Base-by-base conservation (phyloP, 2,113 vertebrate species). In the Greenwoodochromis staneri region DNA sequence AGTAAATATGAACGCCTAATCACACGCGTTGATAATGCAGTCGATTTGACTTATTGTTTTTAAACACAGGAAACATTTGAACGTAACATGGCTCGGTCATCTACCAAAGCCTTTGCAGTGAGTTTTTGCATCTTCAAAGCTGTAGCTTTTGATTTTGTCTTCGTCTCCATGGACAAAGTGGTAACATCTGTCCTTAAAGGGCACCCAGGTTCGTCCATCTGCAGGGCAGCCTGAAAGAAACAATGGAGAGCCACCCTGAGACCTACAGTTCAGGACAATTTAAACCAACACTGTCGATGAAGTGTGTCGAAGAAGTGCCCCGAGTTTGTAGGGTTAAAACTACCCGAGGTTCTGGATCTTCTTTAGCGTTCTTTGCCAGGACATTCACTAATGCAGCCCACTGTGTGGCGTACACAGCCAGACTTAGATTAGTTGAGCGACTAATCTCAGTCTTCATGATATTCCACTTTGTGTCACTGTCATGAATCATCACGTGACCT, bases 171-270 rank as follows among this genome's bases (percentile, higher is more conserved):
- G 97, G 21, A 97, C 91, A 88, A 97, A 97, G 91, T 96, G 81
- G 92, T 96, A 97, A 87, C 97, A 97, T 59, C 69, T 92, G 47
- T 93, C 53, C 21, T 69, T 38, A 83, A 93, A 95, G 2, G 95
- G 93, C 51, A 97, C 93, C 97, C 97, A 97, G n/a, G 94, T 96
- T 36, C 95, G 96, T 81, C 95, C 95, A 24, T 97, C 97, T 80
- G 94, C 95, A 3, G 97, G 96, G 40, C 97, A 97, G 17, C 96
- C 97, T 97, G 90, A 55, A 38, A 73, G 40, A 27, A 57, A 84
- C 49, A 81, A n/a, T 24, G 45, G 17, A 29, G 10, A 11, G 9
- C 31, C n/a, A 80, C 11, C 7, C 57, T 63, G 59, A 63, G 42
- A 80, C n/a, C 31, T 6, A 59, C 17, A 45, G 54, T 82, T 38